phyloP scores from a whole-genome alignment of 2,888 invertebrate species.

The Leucophora obtusa region DNA sequence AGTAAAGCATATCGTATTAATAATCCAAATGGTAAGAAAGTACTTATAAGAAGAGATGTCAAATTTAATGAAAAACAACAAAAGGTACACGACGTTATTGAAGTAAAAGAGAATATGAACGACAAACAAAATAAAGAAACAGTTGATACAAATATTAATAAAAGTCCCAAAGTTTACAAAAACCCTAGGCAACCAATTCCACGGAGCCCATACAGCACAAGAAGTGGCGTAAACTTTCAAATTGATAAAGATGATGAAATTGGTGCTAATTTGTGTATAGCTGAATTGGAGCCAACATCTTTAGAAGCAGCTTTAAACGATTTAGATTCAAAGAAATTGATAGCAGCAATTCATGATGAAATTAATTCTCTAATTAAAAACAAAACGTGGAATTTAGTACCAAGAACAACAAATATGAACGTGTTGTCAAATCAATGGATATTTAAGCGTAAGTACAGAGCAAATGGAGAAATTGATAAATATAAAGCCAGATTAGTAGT shows the following conservation, averaged over 20 bases:
- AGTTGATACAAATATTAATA: neutral
- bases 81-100: constrained; percentile 2
- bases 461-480: too few species aligned
- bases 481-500: too few species aligned
- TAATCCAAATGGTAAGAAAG: constrained; percentile 4
- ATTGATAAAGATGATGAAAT: neutral
- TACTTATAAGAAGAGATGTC: too few species aligned
- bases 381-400: constrained; percentile 4
- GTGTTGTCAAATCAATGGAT: constrained; percentile 1
- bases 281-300: constrained; percentile 12
- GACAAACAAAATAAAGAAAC: neutral
- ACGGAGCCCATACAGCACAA: constrained; percentile 18
- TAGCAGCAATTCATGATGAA: constrained; percentile 12
- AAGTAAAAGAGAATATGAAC: neutral
- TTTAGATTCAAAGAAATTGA: too few species aligned
- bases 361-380: constrained; percentile 13
- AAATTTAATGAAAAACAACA: neutral
- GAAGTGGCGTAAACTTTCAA: neutral
- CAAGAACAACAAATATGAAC: neutral
- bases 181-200: constrained; percentile 1
- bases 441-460: neutral
- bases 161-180: constrained; percentile 4
- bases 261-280: neutral
- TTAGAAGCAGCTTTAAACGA: constrained; percentile 30
- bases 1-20: constrained; percentile 12